Evolutionary conservation across 2,113 vertebrate genomes (phyloP).

Genomic region (Callocephalon fimbriatum): DNA sequence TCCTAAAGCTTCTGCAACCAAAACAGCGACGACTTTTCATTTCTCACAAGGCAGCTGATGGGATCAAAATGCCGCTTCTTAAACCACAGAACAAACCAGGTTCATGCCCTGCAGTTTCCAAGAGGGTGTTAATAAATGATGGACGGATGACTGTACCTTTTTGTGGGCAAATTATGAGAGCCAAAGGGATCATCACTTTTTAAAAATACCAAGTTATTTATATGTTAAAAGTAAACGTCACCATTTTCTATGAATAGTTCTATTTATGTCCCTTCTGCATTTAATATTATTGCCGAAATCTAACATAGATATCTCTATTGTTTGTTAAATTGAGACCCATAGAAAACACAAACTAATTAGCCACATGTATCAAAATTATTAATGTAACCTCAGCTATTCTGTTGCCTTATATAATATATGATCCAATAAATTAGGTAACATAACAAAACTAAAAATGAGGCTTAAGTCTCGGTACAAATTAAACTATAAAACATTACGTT

Average conservation of each 20-base stretch:
- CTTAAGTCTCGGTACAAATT: constrained; percentile 58
- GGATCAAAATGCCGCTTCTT: constrained; percentile 11
- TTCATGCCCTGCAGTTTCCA: neutral
- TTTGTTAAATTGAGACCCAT: constrained; percentile 5
- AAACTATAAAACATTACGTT: constrained; percentile 70
- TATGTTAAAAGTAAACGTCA: neutral
- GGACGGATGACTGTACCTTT: neutral
- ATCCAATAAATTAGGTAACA: constrained; percentile 71
- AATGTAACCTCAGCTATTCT: constrained; percentile 62
- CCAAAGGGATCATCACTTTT: neutral
- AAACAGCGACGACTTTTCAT: neutral
- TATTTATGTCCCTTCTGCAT: neutral
- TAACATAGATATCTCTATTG: constrained; percentile 13
- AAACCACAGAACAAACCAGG: neutral
- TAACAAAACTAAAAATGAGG: constrained; percentile 54
- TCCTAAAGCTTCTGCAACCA: neutral
- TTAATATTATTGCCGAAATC: constrained; percentile 16
- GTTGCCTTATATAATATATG: constrained; percentile 57
- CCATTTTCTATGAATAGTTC: neutral
- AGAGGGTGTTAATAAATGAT: neutral
- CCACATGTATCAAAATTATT: constrained; percentile 74
- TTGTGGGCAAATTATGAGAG: neutral
- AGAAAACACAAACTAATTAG: constrained; percentile 73
- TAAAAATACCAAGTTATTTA: neutral
- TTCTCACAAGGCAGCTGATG: neutral